Evolutionary conservation across 1,140 invertebrate genomes (phyloP), one percentile per base, ranked within the genome.

Genomic region (Ruditapes philippinarum): DNA sequence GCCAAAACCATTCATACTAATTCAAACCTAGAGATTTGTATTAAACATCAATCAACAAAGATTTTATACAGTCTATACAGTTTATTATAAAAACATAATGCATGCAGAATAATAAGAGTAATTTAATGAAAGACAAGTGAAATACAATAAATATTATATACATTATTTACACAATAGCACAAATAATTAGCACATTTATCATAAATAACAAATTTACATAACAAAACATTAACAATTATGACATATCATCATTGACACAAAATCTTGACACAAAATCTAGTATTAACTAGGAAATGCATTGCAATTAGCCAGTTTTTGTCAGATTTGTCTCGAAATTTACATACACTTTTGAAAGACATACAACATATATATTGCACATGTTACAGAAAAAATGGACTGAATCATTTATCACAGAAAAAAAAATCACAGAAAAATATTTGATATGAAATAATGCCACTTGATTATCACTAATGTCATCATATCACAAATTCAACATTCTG

Each of bases 131-230:
- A 65, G 25, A 65, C 31, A 28, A 9, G 4, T 28, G 9, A 31
- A 33, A 11, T n/a, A 12, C 54, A 57, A 57, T 57, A 57, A 57
- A 57, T 57, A 57, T 42, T 4, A 65, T 81, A 25, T 60, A 81
- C 33, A 81, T 17, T 62, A 62, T 81, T 19, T 81, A 81, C 79
- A 81, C 1, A 28, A 40, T 65, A 81, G 79, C 79, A 81, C 79
- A 81, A 57, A 81, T 4, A n/a, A n/a, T n/a, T 40, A 65, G 36
- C 51, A 81, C 79, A 81, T 54, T 51, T 3, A 78, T 49, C 5
- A 80, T 78, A 78, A 54, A 1, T 40, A 80, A 80, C 51, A 57
- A 57, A n/a, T n/a, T 11, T 36, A 60, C 14, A 0, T 57, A 57
- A 62, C 57, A 81, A 80, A 80, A 62, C 65, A 70, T 7, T 62